Base-by-base conservation (phyloP, 2,797 vertebrate genomes). In the Phoxinus dragarum region DNA sequence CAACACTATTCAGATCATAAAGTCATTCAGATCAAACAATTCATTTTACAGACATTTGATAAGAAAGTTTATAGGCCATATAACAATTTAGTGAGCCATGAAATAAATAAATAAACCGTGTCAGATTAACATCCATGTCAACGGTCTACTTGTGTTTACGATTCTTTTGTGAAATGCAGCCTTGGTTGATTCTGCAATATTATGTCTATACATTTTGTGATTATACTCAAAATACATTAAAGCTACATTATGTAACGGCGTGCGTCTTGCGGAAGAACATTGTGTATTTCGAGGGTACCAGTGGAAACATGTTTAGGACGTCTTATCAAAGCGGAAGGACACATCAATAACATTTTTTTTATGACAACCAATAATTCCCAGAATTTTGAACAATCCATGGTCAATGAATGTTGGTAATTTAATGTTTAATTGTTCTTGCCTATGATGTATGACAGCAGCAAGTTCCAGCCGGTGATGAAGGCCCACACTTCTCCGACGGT, bases 401-500 rank as follows among this genome's bases (percentile, higher is more conserved):
- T 27, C 59, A 14, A 14, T 64, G 10, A 27, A 16, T 23, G 10
- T 69, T 21, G 7, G 1, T 4, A 1, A 40, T 54, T 0, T 19
- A 34, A 44, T 61, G 42, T 81, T 61, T 27, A 27, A 27, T 27
- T 89, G 47, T 81, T 71, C 89, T 89, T 96, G 95, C 96, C 97
- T 11, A 97, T 97, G 75, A 97, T 42, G 66, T 96, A 97, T 80
- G 97, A 97, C 59, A 98, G 94, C 75, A 98, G 88, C 74, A 98
- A 89, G 91, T 97, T 97, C 97, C 97, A 97, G 12, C 96, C 97
- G 0, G 96, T 93, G 1, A 97, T 89, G 84, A 98, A 97, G 23
- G 96, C 96, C 94, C 96, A 97, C 76, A 98, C 94, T 92, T 98
- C 97, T 0, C 97, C 97, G 79, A 97, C 94, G 0, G 96, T 96